Evolutionary conservation across 1,140 invertebrate species (phyloP), one percentile per base, ranked within the genome.

Genomic region (Geopemphigus sp.): DNA sequence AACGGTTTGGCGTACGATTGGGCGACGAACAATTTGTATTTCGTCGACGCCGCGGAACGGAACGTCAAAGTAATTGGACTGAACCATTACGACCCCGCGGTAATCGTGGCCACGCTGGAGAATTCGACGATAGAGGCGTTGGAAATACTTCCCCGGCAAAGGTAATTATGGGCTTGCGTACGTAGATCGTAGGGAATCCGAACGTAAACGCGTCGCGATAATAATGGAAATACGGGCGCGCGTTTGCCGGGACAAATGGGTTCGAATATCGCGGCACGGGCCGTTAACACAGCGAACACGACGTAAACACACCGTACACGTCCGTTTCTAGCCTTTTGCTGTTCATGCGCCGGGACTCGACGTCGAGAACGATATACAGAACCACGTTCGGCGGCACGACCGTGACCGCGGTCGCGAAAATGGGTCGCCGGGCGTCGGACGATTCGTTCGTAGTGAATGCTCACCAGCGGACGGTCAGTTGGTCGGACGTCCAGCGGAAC

Each of bases 1-100:
- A 29, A 61, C 5, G 57, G 57, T 29, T 61, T 61, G 29, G 57
- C 26, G 4, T 61, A 61, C 63, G 63, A 66, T n/a, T 66, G 63
- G 63, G n/a, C 45, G 1, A 45, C 63, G 5, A 66, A 66, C 39
- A 45, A 66, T n/a, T 45, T 66, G 11, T 66, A 66, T n/a, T 66
- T 66, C 45, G 45, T 45, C 12, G 63, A 66, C 39, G 1, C 19
- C 0, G 11, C 10, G 1, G 32, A 66, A 45, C 17, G 32, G 45
- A 45, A 10, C 22, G 12, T 66, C 5, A 45, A 66, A 45, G 63
- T 66, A 8, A 1, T 45, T 8, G 39, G n/a, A 66, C 29, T 61
- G 11, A 15, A 61, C 29, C 1, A 61, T 61, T 29, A 29, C 15
- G 1, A 29, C 29, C 24, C 57, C 5, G 12, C 4, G 29, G 15